phyloP scores from a whole-genome alignment of 2,797 vertebrate species.

The Tenualosa ilisha region DNA sequence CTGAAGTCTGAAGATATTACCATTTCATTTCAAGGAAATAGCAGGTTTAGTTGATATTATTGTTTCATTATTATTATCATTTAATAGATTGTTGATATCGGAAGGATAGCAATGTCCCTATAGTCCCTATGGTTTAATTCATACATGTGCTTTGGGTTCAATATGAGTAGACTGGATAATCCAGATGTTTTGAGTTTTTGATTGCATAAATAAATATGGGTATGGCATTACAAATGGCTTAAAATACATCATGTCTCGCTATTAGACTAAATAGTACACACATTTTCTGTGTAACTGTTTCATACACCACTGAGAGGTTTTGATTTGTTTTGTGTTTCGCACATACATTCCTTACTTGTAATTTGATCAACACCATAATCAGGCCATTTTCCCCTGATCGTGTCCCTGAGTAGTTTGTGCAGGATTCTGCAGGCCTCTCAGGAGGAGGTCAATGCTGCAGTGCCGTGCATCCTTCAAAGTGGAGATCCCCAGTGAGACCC shows the following conservation, averaged over 20 bases:
- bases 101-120: neutral
- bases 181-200: neutral
- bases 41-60: neutral
- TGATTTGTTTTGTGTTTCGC: neutral
- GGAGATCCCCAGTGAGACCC: neutral
- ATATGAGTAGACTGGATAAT: neutral
- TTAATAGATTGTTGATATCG: neutral
- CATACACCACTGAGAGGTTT: neutral
- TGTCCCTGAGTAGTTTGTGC: slow-evolving; percentile 1
- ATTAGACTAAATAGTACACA: neutral
- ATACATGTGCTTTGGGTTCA: neutral
- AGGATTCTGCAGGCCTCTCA: neutral
- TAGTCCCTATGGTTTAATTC: neutral
- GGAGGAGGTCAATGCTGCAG: neutral
- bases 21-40: neutral
- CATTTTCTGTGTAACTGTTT: neutral
- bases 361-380: slow-evolving; percentile 16
- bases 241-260: neutral
- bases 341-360: neutral
- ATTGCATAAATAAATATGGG: neutral
- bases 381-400: neutral
- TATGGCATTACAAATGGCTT: no score
- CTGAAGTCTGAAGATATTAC: neutral
- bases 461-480: neutral
- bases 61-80: neutral